A percentile compares a stretch with the other conserved stretches of the same genome.
Conservation (phyloP, 2,888 invertebrate genomes). For the Lasioglossum figueresi region DNA sequence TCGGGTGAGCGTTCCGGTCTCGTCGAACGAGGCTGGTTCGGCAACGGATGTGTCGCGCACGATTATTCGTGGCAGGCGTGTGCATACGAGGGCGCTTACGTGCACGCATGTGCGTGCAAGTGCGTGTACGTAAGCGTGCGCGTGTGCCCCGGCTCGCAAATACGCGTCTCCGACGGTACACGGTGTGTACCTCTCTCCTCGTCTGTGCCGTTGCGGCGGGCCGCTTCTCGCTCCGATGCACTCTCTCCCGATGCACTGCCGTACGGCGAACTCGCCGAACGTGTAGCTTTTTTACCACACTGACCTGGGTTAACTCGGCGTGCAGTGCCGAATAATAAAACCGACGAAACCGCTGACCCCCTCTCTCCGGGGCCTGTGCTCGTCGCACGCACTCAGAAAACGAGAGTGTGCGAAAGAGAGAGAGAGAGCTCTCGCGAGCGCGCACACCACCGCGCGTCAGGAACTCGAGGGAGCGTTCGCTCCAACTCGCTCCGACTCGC, state of each 20-base stretch:
- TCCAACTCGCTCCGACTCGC: constrained; percentile 12
- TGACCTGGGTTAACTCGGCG: constrained; percentile 82
- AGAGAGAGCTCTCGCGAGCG: constrained; percentile 8
- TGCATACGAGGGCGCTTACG: constrained; percentile 62
- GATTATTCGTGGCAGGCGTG: constrained; percentile 68
- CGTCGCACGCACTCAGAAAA: constrained; percentile 20
- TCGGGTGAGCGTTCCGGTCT: constrained; percentile 21
- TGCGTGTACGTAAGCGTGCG: constrained; percentile 9
- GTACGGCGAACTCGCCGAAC: constrained; percentile 58
- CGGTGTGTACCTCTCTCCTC: constrained; percentile 26
- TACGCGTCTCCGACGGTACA: constrained; percentile 21
- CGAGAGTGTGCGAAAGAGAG: constrained; percentile 1
- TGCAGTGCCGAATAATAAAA: constrained; percentile 81
- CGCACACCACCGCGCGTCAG: constrained; percentile 11
- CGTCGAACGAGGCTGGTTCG: constrained; percentile 68
- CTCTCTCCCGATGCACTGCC: constrained; percentile 30
- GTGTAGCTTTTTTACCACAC: constrained; percentile 75
- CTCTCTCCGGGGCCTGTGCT: constrained; percentile 66
- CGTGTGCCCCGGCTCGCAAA: constrained; percentile 7
- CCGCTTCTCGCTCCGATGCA: constrained; percentile 46
- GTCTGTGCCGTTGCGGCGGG: constrained; percentile 25
- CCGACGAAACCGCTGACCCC: constrained; percentile 78
- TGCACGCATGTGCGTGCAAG: constrained; percentile 30
- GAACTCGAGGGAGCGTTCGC: constrained; percentile 3
- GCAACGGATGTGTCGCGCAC: constrained; percentile 75